Evolutionary conservation across 2,113 vertebrate species (phyloP).

Genomic region (Canis aureus): DNA sequence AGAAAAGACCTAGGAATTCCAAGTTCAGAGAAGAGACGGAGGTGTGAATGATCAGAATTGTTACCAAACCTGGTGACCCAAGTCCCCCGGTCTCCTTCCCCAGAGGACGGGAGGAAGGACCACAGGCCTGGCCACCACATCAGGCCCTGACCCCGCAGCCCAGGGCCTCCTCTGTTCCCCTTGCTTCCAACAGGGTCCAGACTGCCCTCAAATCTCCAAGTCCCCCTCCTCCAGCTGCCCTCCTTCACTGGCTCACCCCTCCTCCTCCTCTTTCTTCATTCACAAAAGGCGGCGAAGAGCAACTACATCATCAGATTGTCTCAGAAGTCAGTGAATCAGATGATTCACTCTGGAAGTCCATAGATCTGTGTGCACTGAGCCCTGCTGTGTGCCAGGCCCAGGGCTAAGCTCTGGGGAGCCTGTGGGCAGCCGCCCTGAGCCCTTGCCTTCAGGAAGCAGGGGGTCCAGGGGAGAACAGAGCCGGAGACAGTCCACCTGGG

Average conservation of each 20-base stretch:
- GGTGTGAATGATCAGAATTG: not conserved
- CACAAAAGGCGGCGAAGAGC: not conserved
- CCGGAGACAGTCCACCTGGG: not conserved
- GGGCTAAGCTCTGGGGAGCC: not conserved
- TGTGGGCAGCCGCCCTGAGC: fast-evolving
- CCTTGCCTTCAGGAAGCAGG: not conserved
- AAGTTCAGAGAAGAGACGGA: not conserved
- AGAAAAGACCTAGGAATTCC: not conserved
- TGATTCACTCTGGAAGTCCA: not conserved
- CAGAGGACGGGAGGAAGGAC: not conserved
- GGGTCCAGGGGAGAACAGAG: not conserved
- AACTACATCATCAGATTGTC: not conserved
- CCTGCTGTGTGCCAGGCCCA: not conserved
- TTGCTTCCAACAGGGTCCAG: not conserved
- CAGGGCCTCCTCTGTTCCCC: not conserved
- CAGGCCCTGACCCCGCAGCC: fast-evolving
- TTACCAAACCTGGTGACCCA: not conserved
- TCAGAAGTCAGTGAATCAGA: not conserved
- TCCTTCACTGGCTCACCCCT: not conserved
- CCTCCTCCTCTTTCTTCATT: not conserved
- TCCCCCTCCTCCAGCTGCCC: not conserved
- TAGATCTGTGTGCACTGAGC: not conserved
- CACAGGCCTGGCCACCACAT: not conserved
- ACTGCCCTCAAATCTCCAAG: not conserved
- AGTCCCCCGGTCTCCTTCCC: not conserved